phyloP scores from a whole-genome alignment of 1,140 invertebrate species.

The Drosophila sproati region DNA sequence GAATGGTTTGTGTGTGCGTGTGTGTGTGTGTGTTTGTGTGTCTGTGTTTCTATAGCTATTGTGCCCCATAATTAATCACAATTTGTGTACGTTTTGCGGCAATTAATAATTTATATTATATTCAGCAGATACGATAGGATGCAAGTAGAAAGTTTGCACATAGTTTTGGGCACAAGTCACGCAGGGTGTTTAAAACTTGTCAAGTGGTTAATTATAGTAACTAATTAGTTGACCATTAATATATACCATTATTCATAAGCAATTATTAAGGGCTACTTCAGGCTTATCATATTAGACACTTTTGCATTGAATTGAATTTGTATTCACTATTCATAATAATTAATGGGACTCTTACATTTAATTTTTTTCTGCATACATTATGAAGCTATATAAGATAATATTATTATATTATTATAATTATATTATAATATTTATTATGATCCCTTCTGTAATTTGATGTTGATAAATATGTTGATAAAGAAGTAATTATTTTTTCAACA shows the following conservation, averaged over 20 bases:
- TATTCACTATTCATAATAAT: neutral
- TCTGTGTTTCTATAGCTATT: constrained; percentile 51
- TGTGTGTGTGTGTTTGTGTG: constrained; percentile 18
- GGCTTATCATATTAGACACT: neutral
- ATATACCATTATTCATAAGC: neutral
- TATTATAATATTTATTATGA: neutral
- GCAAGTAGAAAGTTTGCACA: constrained; percentile 36
- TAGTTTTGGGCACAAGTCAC: constrained; percentile 25
- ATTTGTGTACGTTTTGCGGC: constrained; percentile 75
- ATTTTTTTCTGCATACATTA: no score
- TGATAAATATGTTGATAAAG: neutral
- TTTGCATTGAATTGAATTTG: neutral
- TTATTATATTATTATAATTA: no score
- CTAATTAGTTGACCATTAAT: constrained; percentile 36
- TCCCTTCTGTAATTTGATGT: neutral
- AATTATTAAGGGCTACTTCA: neutral
- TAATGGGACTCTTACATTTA: neutral
- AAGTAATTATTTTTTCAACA: neutral
- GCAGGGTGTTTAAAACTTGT: constrained; percentile 28
- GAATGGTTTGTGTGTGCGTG: neutral
- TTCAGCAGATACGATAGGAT: constrained; percentile 29
- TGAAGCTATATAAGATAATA: no score
- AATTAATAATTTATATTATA: constrained; percentile 77
- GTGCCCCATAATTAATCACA: constrained; percentile 75
- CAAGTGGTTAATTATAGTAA: constrained; percentile 31